Conservation (phyloP, 2,888 invertebrate genomes). For the Agonum fuliginosum region DNA sequence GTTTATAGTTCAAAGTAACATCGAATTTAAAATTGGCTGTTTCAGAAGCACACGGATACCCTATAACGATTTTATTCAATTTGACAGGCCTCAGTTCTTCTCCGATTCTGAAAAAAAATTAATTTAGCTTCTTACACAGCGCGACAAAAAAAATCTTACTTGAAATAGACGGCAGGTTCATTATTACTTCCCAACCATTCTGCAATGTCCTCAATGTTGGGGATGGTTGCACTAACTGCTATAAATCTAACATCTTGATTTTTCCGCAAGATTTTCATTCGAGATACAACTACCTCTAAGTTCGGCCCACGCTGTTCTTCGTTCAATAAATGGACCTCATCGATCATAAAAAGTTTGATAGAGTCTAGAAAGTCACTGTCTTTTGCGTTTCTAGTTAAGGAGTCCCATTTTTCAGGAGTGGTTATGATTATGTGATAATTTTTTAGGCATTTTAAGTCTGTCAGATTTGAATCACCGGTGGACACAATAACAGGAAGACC, state of each 20-base stretch:
- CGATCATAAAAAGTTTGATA: conserved; percentile 82
- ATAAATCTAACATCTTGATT: conserved; percentile 77
- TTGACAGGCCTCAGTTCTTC: conserved; percentile 85
- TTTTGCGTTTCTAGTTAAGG: conserved; percentile 83
- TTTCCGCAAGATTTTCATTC: conserved; percentile 85
- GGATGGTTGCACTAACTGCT: conserved; percentile 86
- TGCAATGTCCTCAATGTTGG: conserved; percentile 85
- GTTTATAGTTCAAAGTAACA: conserved; percentile 84
- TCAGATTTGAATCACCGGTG: conserved; percentile 84
- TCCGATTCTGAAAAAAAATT: conserved; percentile 76
- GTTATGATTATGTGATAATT: conserved; percentile 81
- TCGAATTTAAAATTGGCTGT: conserved; percentile 84
- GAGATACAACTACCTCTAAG: conserved; percentile 82
- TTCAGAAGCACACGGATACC: conserved; percentile 78
- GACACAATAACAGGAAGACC: conserved; percentile 81
- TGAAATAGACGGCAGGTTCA: conserved; percentile 75
- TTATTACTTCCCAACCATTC: conserved; percentile 79
- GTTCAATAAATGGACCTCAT: conserved; percentile 86
- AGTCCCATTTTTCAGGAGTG: conserved; percentile 92
- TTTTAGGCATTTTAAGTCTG: conserved; percentile 74
- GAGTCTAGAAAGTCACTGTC: conserved; percentile 78
- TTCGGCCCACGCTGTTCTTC: conserved; percentile 84
- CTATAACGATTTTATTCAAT: conserved; percentile 82
- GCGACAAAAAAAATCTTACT: conserved; percentile 70
- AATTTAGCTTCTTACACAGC: too few relatives aligned